Conservation (phyloP, 2,797 vertebrate genomes). For the Fringilla coelebs region DNA sequence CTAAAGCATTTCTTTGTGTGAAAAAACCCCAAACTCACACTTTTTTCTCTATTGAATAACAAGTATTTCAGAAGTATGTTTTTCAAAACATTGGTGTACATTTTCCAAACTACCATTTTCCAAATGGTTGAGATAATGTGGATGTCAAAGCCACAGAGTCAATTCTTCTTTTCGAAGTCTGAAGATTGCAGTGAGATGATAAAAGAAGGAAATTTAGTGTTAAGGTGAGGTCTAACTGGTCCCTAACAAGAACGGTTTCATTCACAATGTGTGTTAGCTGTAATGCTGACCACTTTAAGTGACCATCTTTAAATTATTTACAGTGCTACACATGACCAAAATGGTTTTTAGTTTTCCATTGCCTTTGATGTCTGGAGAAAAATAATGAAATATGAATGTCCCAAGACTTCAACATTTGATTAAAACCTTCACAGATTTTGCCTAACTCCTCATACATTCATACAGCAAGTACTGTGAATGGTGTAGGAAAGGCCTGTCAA, state of each 20-base stretch:
- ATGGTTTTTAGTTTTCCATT: not conserved
- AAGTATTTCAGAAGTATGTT: not conserved
- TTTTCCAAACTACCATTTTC: not conserved
- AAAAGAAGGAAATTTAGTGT: not conserved
- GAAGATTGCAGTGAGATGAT: not conserved
- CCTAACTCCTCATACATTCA: not conserved
- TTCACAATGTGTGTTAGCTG: not conserved
- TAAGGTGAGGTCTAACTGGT: not conserved
- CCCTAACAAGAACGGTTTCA: not conserved
- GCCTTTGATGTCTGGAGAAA: not conserved
- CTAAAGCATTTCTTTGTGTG: not conserved
- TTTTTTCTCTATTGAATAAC: not conserved
- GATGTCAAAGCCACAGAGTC: not conserved
- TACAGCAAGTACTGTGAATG: accelerated
- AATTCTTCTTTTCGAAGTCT: not conserved
- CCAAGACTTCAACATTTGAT: not conserved
- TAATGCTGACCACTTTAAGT: not conserved
- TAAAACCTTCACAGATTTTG: not conserved
- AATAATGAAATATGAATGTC: not conserved
- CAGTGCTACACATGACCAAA: not conserved
- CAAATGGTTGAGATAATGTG: not conserved
- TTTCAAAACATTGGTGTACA: not conserved
- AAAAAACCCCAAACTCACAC: not conserved
- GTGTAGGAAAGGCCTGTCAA: not conserved
- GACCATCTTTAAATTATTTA: not conserved